Conservation (phyloP, 2,113 vertebrate species). For the Dolichotis patagonum region DNA sequence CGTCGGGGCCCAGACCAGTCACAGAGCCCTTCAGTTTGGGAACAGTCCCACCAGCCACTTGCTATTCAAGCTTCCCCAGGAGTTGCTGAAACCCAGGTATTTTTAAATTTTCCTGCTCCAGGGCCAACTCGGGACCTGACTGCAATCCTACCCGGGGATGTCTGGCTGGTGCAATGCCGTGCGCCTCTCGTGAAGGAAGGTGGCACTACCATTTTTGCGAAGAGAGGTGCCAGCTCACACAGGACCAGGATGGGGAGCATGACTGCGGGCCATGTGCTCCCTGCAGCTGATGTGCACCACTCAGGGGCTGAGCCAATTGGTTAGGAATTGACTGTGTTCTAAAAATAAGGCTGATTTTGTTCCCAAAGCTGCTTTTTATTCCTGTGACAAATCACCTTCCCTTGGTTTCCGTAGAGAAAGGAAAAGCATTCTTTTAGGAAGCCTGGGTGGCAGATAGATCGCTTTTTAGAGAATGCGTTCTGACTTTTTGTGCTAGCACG, state of each 20-base stretch:
- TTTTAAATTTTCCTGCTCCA: background rate
- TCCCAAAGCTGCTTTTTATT: constrained; percentile 63
- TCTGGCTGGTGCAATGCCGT: background rate
- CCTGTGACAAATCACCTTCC: constrained; percentile 53
- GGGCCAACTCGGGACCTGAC: background rate
- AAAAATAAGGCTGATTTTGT: constrained; percentile 62
- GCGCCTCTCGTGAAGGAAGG: background rate
- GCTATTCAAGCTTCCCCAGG: constrained; percentile 86
- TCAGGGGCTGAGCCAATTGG: background rate
- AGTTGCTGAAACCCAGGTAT: constrained; percentile 87
- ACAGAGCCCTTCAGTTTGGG: constrained; percentile 88
- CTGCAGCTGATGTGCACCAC: background rate
- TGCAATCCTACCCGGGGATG: background rate
- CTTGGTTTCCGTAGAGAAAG: constrained; percentile 31
- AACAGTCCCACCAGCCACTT: constrained; percentile 89
- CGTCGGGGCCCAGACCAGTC: constrained; percentile 70
- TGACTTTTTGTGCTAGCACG: constrained; percentile 30
- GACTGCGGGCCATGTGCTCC: accelerated
- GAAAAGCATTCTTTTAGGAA: constrained; percentile 44
- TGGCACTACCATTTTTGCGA: too few relatives aligned
- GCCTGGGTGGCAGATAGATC: background rate
- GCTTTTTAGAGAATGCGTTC: constrained; percentile 39
- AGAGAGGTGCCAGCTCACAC: background rate
- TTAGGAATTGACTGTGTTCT: constrained; percentile 37
- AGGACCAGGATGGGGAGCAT: accelerated